Base-by-base conservation (phyloP, 2,113 vertebrate species). In the Alaudala cheleensis region DNA sequence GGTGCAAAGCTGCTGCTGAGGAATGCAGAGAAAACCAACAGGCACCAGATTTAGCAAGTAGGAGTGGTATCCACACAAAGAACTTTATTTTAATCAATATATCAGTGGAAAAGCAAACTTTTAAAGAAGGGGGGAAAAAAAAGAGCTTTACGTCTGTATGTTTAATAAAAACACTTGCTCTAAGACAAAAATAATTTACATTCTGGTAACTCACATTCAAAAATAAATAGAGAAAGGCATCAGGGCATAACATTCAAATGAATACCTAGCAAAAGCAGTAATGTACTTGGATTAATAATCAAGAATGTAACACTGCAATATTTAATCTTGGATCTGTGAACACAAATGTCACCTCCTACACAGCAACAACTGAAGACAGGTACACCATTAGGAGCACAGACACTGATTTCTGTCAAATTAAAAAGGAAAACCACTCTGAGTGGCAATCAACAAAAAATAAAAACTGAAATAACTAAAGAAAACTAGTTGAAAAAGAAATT, bases 31-130 rank as follows among this genome's bases (percentile, higher is more conserved):
- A 91, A 82, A 83, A 92, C 31, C 40, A 70, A 83, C 3, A 81
- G 72, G 49, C 82, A 86, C 11, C 85, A 81, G n/a, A 79, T 67
- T 92, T 65, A 88, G 60, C 76, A 93, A 81, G 64, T 0, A 81
- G 82, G 65, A 81, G 77, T 24, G n/a, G 45, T 73, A 92, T 93
- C 72, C 85, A 93, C 82, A 40, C 67, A 64, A 77, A 80, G 26
- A 92, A 78, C 60, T 97, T 97, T 97, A 96, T 94, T 97, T 87
- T 88, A 76, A 73, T 91, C 71, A 86, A 84, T 67, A 92, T 29
- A 96, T 88, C 82, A 78, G 34, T 88, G 81, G 67, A 93, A 95
- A 94, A 80, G 66, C 90, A 73, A 94, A 83, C 14, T 88, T 86
- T 83, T 71, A 47, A 91, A 78, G 73, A 2, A 69, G 34, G 58